Percentiles rank a stretch among this genome's conserved stretches.
These are phyloP conservation scores for Plebejus anna DNA, from an alignment of 2,888 invertebrate genomes.

Conservation along the genomic window DNA sequence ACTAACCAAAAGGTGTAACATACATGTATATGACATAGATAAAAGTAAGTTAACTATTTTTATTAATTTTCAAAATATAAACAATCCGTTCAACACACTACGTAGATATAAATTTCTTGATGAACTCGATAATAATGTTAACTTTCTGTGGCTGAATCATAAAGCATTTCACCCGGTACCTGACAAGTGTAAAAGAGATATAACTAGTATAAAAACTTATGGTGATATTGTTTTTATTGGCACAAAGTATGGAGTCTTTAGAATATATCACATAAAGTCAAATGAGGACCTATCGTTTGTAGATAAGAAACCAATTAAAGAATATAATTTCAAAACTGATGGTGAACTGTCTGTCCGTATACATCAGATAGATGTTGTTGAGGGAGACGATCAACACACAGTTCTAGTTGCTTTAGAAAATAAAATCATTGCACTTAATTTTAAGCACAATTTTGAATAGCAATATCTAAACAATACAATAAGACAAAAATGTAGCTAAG, in stretches of 20 bases:
- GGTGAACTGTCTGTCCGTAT: constrained; percentile 56
- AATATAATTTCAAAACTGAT: constrained; percentile 58
- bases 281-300: constrained; percentile 55
- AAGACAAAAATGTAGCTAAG: too few species aligned
- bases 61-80: constrained; percentile 3
- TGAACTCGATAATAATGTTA: constrained; percentile 55
- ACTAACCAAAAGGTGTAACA: constrained; percentile 1
- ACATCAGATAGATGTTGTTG: constrained; percentile 56
- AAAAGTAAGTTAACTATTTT: background rate
- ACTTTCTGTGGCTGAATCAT: constrained; percentile 56
- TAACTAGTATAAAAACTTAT: constrained; percentile 52
- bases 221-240: constrained; percentile 63
- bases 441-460: constrained; percentile 48
- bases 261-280: constrained; percentile 55
- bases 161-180: constrained; percentile 50
- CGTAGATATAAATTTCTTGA: constrained; percentile 4
- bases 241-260: constrained; percentile 55
- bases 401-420: constrained; percentile 64
- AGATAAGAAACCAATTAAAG: constrained; percentile 52
- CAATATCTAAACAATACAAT: background rate
- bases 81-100: constrained; percentile 6
- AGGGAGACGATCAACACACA: constrained; percentile 54
- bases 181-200: constrained; percentile 49
- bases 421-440: constrained; percentile 58
- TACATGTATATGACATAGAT: background rate